These are phyloP conservation scores for Tadarida brasiliensis DNA, from an alignment of 2,797 vertebrate genomes.

Conservation along the genomic window DNA sequence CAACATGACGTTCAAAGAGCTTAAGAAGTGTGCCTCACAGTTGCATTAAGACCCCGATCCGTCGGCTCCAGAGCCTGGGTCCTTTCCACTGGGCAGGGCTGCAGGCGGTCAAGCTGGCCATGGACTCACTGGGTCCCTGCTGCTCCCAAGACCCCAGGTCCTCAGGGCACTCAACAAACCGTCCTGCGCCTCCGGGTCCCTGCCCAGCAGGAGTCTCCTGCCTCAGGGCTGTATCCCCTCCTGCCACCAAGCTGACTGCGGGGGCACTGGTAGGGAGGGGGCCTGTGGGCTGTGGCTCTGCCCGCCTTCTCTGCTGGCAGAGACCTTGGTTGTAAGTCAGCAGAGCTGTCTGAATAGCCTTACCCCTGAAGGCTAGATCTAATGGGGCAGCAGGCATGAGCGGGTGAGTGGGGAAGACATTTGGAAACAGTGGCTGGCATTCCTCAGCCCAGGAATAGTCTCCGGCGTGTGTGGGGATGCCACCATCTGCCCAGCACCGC, in stretches of 20 bases:
- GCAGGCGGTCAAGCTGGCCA: background rate
- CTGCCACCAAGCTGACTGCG: background rate
- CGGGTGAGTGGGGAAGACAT: background rate
- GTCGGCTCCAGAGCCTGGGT: background rate
- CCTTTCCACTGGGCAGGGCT: background rate
- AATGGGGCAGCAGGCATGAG: accelerated
- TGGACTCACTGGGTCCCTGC: background rate
- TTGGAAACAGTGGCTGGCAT: background rate
- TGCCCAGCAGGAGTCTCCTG: background rate
- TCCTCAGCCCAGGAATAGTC: too few relatives aligned
- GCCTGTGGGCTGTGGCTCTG: background rate
- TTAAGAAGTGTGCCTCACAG: background rate
- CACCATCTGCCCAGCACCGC: accelerated
- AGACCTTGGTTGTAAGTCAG: background rate
- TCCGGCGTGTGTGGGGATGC: accelerated
- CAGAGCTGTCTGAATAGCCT: background rate
- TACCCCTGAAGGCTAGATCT: background rate
- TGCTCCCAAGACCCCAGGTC: background rate
- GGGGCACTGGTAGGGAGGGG: accelerated
- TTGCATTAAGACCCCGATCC: too few relatives aligned
- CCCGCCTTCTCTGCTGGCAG: too few relatives aligned
- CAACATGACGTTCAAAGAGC: background rate
- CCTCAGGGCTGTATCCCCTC: background rate
- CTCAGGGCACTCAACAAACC: background rate
- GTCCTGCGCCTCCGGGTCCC: too few relatives aligned